Base-by-base conservation (phyloP, 2,888 invertebrate species). In the Stictocephala bisonia region DNA sequence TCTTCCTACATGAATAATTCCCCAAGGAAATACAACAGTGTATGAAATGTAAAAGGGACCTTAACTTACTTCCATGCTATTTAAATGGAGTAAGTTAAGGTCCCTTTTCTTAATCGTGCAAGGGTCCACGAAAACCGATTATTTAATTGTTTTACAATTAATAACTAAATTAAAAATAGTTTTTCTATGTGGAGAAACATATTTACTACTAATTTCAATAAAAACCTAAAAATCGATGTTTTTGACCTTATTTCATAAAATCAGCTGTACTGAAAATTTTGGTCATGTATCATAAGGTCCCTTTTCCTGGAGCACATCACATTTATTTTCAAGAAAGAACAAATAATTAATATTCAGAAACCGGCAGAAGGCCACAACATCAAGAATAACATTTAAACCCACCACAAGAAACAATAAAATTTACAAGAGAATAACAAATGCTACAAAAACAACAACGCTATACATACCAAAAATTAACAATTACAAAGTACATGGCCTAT, bases 31-130 rank as follows among this genome's bases (percentile, higher is more conserved):
- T 53, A 53, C 53, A 53, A 53, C 3, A 53, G 53, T 53, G 53
- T 53, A 53, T 53, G 24, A 44, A 44, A 44, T 44, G 44, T 44
- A 44, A 44, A 44, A 44, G 44, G 44, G 44, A 44, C 44, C 44
- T 44, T 44, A 44, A 44, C 44, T 44, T 44, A 24, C 26, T 26
- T 7, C 50, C 53, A 53, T 7, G 53, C 53, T 53, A 53, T 53
- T 53, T 53, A 53, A 53, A 53, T 53, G 22, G 26, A 53, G 53
- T 53, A 53, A 53, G 53, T 53, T 53, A 53, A 53, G 53, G 53
- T 53, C 53, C 22, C 53, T 53, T 53, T 53, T 53, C 6, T 53
- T 44, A 9, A 44, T 44, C 6, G 44, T 44, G 44, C 44, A 44
- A 44, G 44, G 44, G 44, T 44, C 44, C 44, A 44, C 7, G 44